Conservation (phyloP, 1,140 invertebrate genomes). For the Ephestia elutella region DNA sequence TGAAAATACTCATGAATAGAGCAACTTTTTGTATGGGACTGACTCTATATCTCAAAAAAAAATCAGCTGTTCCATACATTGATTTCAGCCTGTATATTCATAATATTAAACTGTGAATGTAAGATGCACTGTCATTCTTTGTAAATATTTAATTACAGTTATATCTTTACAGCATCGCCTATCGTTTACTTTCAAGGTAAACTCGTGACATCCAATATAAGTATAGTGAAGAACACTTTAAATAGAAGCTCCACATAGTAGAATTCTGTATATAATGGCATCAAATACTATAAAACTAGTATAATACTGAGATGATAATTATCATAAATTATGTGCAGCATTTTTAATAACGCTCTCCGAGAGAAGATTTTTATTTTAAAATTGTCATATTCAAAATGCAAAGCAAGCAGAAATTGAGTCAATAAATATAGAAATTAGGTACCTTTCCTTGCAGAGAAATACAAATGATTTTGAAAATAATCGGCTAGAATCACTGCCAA, state of each 20-base stretch:
- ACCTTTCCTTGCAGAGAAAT: too few species aligned
- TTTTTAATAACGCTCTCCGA: conserved; percentile 4
- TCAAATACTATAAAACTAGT: conserved; percentile 55
- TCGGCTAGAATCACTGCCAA: too few species aligned
- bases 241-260: conserved; percentile 10
- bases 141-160: background rate
- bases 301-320: conserved; percentile 60
- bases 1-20: too few species aligned
- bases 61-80: too few species aligned
- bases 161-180: background rate
- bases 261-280: conserved; percentile 48
- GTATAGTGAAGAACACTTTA: conserved; percentile 16
- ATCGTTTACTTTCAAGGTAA: background rate
- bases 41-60: too few species aligned
- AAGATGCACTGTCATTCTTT: background rate
- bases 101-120: background rate
- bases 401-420: too few species aligned
- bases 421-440: too few species aligned
- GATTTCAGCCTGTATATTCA: too few species aligned
- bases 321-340: conserved; percentile 21
- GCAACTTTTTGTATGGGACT: too few species aligned
- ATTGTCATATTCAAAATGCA: too few species aligned
- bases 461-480: too few species aligned
- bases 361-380: background rate
- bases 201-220: conserved; percentile 11